Conservation (phyloP, 2,113 vertebrate genomes). For the Microtus richardsoni region DNA sequence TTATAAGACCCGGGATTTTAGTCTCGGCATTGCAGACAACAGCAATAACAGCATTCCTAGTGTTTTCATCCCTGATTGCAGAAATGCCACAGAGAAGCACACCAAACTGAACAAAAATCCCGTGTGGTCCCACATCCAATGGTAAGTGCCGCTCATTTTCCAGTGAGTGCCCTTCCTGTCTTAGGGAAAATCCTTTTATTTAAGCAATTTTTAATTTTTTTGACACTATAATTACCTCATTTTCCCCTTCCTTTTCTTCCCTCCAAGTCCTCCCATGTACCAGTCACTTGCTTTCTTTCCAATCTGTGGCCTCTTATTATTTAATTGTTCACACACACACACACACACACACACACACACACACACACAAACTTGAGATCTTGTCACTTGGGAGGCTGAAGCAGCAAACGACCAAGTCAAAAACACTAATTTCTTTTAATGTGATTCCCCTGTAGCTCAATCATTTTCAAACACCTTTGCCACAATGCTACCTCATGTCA, state of each 20-base stretch:
- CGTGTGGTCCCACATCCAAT: not conserved
- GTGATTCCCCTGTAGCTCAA: not conserved
- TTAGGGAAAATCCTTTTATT: not conserved
- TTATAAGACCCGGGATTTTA: not conserved
- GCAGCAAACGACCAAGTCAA: not conserved
- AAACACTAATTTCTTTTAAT: not conserved
- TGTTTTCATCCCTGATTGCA: constrained; percentile 34
- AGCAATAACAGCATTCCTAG: not conserved
- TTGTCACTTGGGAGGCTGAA: not conserved
- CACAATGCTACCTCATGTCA: not conserved
- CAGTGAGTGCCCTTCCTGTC: not conserved
- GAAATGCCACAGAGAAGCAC: not conserved
- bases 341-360: not conserved
- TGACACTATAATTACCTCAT: not conserved
- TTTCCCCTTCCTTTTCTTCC: not conserved
- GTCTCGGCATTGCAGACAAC: not conserved
- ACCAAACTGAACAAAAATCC: not conserved
- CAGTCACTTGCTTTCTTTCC: not conserved
- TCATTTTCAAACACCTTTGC: not conserved
- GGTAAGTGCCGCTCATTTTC: not conserved
- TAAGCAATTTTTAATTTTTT: not conserved
- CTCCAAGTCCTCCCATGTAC: not conserved
- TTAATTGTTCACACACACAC: not conserved
- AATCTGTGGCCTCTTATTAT: not conserved
- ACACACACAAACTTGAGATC: not conserved